A percentile compares a stretch with the other conserved stretches of the same genome.
phyloP scores from a whole-genome alignment of 2,797 vertebrate species.

The Neosalanx taihuensis region DNA sequence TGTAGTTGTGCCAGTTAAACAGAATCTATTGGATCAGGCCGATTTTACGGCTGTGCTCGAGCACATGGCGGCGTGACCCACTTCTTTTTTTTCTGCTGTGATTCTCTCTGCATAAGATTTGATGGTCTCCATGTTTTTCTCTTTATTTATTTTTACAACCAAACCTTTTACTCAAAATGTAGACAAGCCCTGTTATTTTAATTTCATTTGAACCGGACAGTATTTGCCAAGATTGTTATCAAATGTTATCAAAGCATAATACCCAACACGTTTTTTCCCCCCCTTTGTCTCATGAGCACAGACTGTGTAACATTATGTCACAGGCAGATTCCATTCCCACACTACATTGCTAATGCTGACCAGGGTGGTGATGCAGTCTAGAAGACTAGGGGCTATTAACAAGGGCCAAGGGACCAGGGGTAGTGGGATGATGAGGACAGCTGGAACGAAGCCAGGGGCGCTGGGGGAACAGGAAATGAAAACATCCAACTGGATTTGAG shows the following conservation, averaged over 20 bases:
- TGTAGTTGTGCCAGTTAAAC: constrained; percentile 76
- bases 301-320: constrained; percentile 28
- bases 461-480: constrained; percentile 42
- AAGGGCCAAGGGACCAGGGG: constrained; percentile 65
- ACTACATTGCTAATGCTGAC: constrained; percentile 22
- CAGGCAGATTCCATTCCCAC: constrained; percentile 20
- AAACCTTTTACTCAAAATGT: constrained; percentile 9
- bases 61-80: constrained; percentile 74
- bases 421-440: constrained; percentile 56
- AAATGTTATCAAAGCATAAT: background rate
- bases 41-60: constrained; percentile 74
- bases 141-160: constrained; percentile 29
- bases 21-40: constrained; percentile 78
- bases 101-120: constrained; percentile 4
- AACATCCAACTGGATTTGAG: constrained; percentile 29
- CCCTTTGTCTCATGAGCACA: background rate
- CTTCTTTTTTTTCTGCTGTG: constrained; percentile 23
- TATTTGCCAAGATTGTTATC: no score
- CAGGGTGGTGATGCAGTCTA: constrained; percentile 43
- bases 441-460: constrained; percentile 45
- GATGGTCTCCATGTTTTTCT: constrained; percentile 26
- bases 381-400: constrained; percentile 42
- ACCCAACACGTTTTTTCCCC: constrained; percentile 11
- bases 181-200: constrained; percentile 22
- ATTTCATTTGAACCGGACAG: constrained; percentile 12